Evolutionary conservation across 2,797 vertebrate species (phyloP).

Genomic region (Telmatherina bonti): DNA sequence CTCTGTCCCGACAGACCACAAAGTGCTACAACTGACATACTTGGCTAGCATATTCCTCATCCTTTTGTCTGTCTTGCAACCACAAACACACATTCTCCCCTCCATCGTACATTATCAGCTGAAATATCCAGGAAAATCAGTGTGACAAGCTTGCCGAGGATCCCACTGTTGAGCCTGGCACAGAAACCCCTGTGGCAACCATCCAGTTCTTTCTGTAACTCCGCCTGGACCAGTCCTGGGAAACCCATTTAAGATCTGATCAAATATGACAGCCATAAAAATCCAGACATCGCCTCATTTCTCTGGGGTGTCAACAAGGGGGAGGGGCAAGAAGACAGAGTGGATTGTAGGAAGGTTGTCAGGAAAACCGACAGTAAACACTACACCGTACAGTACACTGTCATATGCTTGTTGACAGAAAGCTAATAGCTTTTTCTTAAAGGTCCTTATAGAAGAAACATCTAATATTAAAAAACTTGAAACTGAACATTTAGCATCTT

Average conservation of each 20-base stretch:
- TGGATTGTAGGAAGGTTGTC: conserved; percentile 5
- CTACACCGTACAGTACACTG: not conserved
- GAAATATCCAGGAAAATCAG: conserved; percentile 76
- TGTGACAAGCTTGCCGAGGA: conserved; percentile 80
- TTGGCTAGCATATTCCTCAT: conserved; percentile 60
- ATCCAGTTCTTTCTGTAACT: conserved; percentile 72
- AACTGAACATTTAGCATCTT: conserved; percentile 6
- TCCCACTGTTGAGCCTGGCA: conserved; percentile 81
- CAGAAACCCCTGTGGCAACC: conserved; percentile 57
- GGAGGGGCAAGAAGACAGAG: conserved; percentile 24
- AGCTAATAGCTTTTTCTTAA: not conserved
- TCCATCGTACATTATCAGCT: conserved; percentile 64
- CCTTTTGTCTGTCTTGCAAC: conserved; percentile 58
- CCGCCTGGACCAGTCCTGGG: conserved; percentile 69
- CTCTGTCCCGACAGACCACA: conserved; percentile 24
- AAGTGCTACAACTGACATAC: conserved; percentile 52
- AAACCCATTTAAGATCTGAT: conserved; percentile 78
- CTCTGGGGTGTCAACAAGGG: conserved; percentile 43
- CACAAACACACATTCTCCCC: conserved; percentile 60
- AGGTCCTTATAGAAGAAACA: not conserved
- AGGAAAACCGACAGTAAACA: conserved; percentile 5
- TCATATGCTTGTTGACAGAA: conserved; percentile 3
- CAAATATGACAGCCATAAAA: conserved; percentile 86
- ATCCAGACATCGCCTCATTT: conserved; percentile 68
- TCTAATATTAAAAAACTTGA: not conserved